Conservation (phyloP, 2,113 vertebrate species). For the Platichthys flesus region DNA sequence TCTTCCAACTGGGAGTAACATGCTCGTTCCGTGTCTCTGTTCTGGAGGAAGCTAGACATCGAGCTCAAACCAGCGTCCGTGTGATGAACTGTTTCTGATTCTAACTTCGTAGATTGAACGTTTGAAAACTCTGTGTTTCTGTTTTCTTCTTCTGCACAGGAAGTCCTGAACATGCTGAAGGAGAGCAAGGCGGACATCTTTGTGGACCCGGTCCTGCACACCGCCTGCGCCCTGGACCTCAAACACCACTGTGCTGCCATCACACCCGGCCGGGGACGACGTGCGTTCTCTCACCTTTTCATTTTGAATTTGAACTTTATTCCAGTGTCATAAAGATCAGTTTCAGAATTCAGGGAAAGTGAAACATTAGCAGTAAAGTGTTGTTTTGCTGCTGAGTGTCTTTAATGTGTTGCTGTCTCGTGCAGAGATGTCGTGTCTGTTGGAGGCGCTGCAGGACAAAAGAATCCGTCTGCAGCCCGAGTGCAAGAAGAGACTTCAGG, state of each 20-base stretch:
- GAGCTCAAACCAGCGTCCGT: no score
- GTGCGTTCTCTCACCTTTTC: slow-evolving; percentile 73
- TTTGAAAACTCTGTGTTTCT: not conserved
- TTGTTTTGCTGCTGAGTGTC: not conserved
- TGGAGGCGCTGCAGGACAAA: slow-evolving; percentile 96
- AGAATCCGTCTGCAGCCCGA: slow-evolving; percentile 95
- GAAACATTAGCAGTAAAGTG: no score
- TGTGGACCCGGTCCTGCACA: slow-evolving; percentile 97
- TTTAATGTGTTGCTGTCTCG: not conserved
- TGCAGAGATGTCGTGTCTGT: slow-evolving; percentile 97
- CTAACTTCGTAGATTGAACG: not conserved
- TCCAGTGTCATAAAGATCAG: not conserved
- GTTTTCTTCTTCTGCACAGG: slow-evolving; percentile 75
- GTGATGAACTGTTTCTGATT: no score
- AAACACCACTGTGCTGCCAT: slow-evolving; percentile 98
- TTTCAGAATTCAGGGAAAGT: no score
- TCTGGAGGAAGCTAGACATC: no score
- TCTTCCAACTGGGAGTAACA: no score
- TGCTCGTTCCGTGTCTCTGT: no score
- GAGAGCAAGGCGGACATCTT: slow-evolving; percentile 99
- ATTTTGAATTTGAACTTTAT: not conserved
- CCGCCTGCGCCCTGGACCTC: slow-evolving; percentile 95
- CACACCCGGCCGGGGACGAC: slow-evolving; percentile 91
- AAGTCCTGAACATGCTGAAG: slow-evolving; percentile 97
- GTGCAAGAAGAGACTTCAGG: slow-evolving; percentile 97